Conservation (phyloP, 2,113 vertebrate genomes). For the Bungarus multicinctus region DNA sequence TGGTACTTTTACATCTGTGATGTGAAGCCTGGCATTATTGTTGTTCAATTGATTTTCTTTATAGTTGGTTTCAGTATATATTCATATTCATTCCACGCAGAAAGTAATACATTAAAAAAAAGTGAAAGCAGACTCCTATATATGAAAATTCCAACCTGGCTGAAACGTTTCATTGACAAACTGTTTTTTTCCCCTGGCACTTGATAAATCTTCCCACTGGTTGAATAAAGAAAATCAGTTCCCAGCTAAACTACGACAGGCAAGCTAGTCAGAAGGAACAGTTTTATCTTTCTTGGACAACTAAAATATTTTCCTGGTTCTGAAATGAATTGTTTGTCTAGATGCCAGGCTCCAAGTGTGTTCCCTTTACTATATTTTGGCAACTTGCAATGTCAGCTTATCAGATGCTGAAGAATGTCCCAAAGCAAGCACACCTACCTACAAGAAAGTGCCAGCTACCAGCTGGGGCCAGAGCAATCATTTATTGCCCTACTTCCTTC, state of each 20-base stretch:
- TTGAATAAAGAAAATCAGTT: neutral
- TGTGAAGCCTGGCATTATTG: neutral
- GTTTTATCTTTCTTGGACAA: neutral
- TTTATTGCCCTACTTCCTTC: conserved; percentile 49
- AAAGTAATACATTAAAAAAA: neutral
- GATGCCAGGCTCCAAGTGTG: neutral
- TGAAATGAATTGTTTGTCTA: neutral
- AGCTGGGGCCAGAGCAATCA: conserved; percentile 60
- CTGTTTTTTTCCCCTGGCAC: neutral
- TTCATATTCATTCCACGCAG: neutral
- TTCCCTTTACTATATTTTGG: conserved; percentile 42
- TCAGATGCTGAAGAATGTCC: conserved; percentile 20
- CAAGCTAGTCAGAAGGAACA: neutral
- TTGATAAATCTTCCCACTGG: neutral
- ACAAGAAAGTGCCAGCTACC: conserved; percentile 33
- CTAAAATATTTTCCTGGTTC: neutral
- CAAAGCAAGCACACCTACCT: conserved; percentile 34
- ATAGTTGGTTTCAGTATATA: neutral
- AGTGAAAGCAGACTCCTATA: neutral
- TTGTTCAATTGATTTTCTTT: neutral
- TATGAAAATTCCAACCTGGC: neutral
- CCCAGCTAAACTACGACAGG: neutral
- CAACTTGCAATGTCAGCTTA: conserved; percentile 23
- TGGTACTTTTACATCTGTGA: neutral
- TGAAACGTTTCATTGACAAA: neutral